Evolutionary conservation across 2,113 vertebrate genomes (phyloP), one percentile per base, ranked within the genome.

Genomic region (Lanius collurio): DNA sequence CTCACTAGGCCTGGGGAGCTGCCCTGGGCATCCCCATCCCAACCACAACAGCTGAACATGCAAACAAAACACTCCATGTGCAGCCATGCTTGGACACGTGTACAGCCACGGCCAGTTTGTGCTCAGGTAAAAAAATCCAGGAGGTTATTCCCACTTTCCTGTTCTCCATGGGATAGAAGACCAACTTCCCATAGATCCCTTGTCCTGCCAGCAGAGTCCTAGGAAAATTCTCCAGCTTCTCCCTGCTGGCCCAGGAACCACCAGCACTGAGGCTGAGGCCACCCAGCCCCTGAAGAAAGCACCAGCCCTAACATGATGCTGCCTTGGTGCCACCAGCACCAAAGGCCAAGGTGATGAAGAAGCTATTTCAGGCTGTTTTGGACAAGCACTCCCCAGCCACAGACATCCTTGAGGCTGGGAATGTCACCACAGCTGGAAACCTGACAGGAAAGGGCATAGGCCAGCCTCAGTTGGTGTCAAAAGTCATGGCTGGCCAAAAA

Each of bases 291-390:
- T 24, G 14, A 35, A 68, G 27, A 35, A 74, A 35, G 69, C 65
- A 62, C 35, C 23, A 14, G 21, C 16, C 35, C 35, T 57, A 60
- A 30, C 6, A 55, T 0, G 2, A 75, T 0, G 0, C 10, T 67
- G 37, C 26, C 10, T 37, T 47, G 14, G 18, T 56, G 59, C 33
- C 63, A 69, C 41, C 13, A 56, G 41, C 44, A 52, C 49, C 46
- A 50, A 39, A 93, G 35, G 13, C n/a, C 56, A 35, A 88, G 16
- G 70, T 65, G 64, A 77, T 35, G 26, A 62, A 60, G 39, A 75
- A 90, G 47, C 12, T 65, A 6, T 31, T 90, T 68, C 53, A 53
- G 53, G 22, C 19, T 59, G n/a, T 60, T 84, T 22, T 9, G 7
- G 44, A 70, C 42, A 81, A 70, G 20, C 2, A 4, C 7, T 85